Base-by-base conservation (phyloP, 2,797 vertebrate genomes). In the Catamblyrhynchus diadema region DNA sequence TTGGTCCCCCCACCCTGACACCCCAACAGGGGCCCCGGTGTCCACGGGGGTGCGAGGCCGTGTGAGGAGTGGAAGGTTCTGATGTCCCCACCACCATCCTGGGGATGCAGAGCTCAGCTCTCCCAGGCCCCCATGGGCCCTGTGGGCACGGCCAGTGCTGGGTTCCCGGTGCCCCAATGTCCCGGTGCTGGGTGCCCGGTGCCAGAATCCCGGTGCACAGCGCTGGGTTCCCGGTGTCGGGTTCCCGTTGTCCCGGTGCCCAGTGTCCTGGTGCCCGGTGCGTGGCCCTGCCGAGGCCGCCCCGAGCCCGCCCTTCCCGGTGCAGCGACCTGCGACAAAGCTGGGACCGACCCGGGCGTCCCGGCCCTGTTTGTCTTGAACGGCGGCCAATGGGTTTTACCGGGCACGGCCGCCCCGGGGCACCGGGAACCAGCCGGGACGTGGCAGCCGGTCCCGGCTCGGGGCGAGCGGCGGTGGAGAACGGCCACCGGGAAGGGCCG, bases 351-450 rank as follows among this genome's bases (percentile, higher is more conserved):
- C 86, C 74, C 59, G 37, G 41, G 39, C 45, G 86, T 88, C 89
- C 88, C 51, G 81, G 90, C 90, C 88, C 77, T 96, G 93, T 95
- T 96, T 95, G 47, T 90, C 88, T 96, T 96, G 94, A 96, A 80
- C 66, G 70, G 82, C 62, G 6, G 93, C 94, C 96, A 97, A 93
- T n/a, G 37, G n/a, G 73, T 28, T 45, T 72, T 28, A 88, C 80
- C 87, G 83, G 74, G 75, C 78, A 83, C 64, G 27, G 22, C 60
- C 28, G 54, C 86, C 80, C 71, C 71, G 53, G 62, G 83, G 54
- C 54, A 94, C 90, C 92, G 90, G 77, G 44, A 10, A 82, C 51
- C 56, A 41, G 39, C 45, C 74, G 65, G 80, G 90, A 82, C 91
- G 75, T 94, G 92, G 92, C 92, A 71, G 19, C 37, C 69, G 41